A percentile compares a stretch with the other conserved stretches of the same genome.
phyloP scores from a whole-genome alignment of 2,113 vertebrate species.

The Oreochromis aureus region DNA sequence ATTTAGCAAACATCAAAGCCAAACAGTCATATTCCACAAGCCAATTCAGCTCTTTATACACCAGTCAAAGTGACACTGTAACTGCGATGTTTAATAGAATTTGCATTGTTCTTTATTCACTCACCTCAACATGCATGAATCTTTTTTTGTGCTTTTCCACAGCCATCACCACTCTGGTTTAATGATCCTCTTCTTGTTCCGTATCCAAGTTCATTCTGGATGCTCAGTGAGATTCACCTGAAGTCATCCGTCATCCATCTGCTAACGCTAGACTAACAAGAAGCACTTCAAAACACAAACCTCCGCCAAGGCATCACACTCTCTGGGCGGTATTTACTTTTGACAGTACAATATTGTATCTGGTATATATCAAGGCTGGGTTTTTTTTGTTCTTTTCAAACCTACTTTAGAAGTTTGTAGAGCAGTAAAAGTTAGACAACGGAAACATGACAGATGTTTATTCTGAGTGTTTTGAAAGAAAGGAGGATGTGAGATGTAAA shows the following conservation, averaged over 20 bases:
- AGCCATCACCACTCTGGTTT: background rate
- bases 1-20: background rate
- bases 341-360: background rate
- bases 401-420: background rate
- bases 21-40: background rate
- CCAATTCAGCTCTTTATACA: background rate
- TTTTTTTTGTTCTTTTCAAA: background rate
- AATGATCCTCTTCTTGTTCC: background rate
- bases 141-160: background rate
- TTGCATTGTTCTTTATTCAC: background rate
- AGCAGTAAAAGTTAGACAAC: background rate
- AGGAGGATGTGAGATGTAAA: background rate
- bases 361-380: fast-evolving
- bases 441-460: background rate
- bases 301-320: background rate
- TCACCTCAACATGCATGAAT: background rate
- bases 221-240: background rate
- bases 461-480: background rate
- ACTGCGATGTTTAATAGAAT: background rate
- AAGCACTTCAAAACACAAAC: background rate
- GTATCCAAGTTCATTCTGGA: background rate
- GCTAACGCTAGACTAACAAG: background rate
- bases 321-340: background rate
- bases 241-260: background rate
- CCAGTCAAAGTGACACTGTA: background rate